A percentile compares a stretch with the other conserved stretches of the same genome.
Evolutionary conservation across 2,797 vertebrate species (phyloP).

Genomic region (Ctenochaetus hawaiiensis): DNA sequence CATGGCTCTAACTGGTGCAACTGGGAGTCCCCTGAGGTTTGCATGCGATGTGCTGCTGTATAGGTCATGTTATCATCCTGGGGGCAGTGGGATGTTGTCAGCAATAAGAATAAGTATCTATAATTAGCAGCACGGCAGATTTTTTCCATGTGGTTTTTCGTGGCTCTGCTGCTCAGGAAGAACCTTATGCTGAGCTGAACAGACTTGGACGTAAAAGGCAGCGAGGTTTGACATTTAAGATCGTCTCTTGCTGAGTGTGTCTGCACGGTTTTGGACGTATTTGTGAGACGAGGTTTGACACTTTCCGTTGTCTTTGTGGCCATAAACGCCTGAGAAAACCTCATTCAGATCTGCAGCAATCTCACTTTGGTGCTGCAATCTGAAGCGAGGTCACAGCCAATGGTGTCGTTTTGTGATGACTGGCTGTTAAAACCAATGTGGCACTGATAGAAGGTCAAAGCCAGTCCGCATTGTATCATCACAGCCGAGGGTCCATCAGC

Average conservation of each 20-base stretch:
- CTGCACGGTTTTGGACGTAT: neutral
- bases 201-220: conserved; percentile 10
- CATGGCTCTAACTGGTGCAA: conserved; percentile 22
- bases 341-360: neutral
- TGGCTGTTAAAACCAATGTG: conserved; percentile 30
- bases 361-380: neutral
- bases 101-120: conserved; percentile 68
- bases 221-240: conserved; percentile 19
- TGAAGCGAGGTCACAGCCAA: neutral
- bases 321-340: neutral
- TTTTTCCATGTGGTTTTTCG: conserved; percentile 37
- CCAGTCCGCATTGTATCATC: conserved; percentile 13
- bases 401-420: conserved; percentile 37
- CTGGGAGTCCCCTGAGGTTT: conserved; percentile 54
- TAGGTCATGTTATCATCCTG: conserved; percentile 70
- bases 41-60: conserved; percentile 58
- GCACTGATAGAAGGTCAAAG: conserved; percentile 24
- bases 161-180: conserved; percentile 44
- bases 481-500: conserved; percentile 27
- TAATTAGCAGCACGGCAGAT: conserved; percentile 68
- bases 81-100: conserved; percentile 65
- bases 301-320: neutral
- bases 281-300: neutral
- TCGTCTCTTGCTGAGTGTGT: neutral
- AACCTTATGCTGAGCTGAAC: conserved; percentile 23